phyloP scores from a whole-genome alignment of 2,888 invertebrate species.

The Mechanitis mazaeus region DNA sequence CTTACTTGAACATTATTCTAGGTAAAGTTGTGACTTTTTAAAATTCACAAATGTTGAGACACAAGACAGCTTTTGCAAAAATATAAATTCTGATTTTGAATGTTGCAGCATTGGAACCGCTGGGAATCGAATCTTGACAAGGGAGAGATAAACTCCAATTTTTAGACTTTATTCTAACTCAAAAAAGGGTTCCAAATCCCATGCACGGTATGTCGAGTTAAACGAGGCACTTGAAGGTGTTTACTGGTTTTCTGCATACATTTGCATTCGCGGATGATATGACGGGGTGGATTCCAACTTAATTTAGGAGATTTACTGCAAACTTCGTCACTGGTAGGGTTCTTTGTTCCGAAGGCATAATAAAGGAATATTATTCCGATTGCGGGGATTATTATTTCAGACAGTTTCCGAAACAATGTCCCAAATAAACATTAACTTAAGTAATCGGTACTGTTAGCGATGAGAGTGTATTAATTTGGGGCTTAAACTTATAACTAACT shows the following conservation, averaged over 20 bases:
- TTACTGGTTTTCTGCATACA: conserved; percentile 33
- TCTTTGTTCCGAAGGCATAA: conserved; percentile 19
- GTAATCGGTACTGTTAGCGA: conserved; percentile 15
- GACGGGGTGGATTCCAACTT: conserved; percentile 32
- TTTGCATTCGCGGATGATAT: conserved; percentile 36
- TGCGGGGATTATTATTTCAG: conserved; percentile 17
- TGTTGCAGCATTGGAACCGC: conserved; percentile 26
- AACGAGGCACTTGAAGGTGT: conserved; percentile 20
- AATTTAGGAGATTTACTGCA: conserved; percentile 39
- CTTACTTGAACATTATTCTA: background rate
- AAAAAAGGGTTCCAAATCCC: conserved; percentile 13
- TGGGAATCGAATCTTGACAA: conserved; percentile 36
- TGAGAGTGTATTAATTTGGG: conserved; percentile 14
- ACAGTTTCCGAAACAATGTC: conserved; percentile 14
- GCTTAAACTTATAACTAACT: conserved; percentile 4
- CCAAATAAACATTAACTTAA: conserved; percentile 17
- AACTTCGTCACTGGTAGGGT: conserved; percentile 19
- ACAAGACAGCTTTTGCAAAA: conserved; percentile 17
- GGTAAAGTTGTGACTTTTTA: conserved; percentile 3
- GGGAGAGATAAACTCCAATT: conserved; percentile 9
- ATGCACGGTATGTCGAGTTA: background rate
- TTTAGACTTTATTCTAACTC: conserved; percentile 12
- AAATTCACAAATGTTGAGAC: conserved; percentile 20
- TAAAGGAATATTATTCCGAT: conserved; percentile 15
- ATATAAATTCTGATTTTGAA: conserved; percentile 27